Evolutionary conservation across 2,113 vertebrate genomes (phyloP), one percentile per base, ranked within the genome.

Genomic region (Nansenia antarctica): DNA sequence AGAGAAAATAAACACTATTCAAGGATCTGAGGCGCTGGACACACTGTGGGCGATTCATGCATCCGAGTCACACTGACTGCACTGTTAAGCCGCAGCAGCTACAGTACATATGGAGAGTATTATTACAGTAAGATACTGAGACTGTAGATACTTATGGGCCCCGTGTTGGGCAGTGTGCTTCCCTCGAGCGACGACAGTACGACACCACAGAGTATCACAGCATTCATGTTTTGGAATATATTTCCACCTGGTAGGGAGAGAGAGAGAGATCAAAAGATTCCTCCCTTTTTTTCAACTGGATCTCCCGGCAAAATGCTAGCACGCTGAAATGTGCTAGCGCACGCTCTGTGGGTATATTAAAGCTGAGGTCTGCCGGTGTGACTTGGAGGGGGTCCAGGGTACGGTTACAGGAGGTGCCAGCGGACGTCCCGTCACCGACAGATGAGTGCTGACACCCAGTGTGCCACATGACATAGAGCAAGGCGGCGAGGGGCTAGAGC

Each of bases 181-280:
- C 27, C n/a, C 11, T 5, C 14, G 9, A 37, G 35, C 35, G 9
- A 37, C 35, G 9, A 37, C 8, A 37, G 35, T 9, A 39, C n/a
- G n/a, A n/a, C n/a, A n/a, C n/a, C n/a, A n/a, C n/a, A n/a, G n/a
- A 73, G 71, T 58, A 67, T 71, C 80, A 54, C 3, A 1, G 34
- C 76, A 62, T 32, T 65, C 64, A 78, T 54, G 59, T 57, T 65
- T 69, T 62, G 69, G 58, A 73, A 39, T 71, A 69, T 76, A 74
- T 69, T n/a, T 83, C 58, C 45, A 69, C 70, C 83, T 70, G 74
- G 59, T 55, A 22, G 39, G 15, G 1, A 22, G 12, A 27, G 1
- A 22, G 12, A 27, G 49, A 42, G 68, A 73, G 77, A 88, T 87
- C 79, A 88, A 85, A n/a, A 88, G 78, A 27, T 62, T 34, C 73